Percentiles rank a stretch among this genome's conserved stretches.
Conservation (phyloP, 2,797 vertebrate genomes). For the Hirundo rustica region DNA sequence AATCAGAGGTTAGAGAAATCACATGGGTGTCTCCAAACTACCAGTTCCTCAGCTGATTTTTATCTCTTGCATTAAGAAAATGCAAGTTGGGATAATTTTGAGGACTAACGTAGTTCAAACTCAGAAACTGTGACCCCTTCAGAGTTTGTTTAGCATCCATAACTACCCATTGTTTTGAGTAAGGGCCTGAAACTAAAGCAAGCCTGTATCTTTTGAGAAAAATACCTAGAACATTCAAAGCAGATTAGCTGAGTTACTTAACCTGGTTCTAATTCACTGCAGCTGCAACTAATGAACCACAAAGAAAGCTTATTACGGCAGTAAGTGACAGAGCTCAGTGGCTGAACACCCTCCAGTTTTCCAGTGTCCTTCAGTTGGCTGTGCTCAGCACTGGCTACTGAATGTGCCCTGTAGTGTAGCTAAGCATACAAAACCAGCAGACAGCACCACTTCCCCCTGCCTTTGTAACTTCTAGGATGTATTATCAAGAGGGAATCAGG, state of each 20-base stretch:
- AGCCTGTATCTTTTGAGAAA: neutral
- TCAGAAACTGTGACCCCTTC: neutral
- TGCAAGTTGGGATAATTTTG: neutral
- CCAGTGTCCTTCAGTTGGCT: neutral
- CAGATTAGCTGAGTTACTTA: neutral
- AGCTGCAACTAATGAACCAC: neutral
- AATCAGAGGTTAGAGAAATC: slow-evolving; percentile 53
- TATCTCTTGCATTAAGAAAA: neutral
- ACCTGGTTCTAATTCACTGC: neutral
- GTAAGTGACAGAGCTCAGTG: neutral
- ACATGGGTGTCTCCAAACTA: slow-evolving; percentile 35
- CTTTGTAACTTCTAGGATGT: neutral
- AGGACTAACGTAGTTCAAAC: neutral
- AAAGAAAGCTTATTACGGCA: neutral
- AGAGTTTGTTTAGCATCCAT: neutral
- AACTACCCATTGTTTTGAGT: neutral
- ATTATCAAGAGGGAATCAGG: neutral
- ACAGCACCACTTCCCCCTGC: fast-evolving
- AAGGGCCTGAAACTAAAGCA: neutral
- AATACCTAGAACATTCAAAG: neutral
- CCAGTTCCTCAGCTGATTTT: slow-evolving; percentile 14
- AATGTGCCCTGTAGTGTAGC: neutral
- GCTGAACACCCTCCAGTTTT: neutral
- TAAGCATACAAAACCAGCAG: neutral
- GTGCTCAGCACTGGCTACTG: neutral